phyloP scores from a whole-genome alignment of 2,888 invertebrate genomes.

The Parochlus steinenii region DNA sequence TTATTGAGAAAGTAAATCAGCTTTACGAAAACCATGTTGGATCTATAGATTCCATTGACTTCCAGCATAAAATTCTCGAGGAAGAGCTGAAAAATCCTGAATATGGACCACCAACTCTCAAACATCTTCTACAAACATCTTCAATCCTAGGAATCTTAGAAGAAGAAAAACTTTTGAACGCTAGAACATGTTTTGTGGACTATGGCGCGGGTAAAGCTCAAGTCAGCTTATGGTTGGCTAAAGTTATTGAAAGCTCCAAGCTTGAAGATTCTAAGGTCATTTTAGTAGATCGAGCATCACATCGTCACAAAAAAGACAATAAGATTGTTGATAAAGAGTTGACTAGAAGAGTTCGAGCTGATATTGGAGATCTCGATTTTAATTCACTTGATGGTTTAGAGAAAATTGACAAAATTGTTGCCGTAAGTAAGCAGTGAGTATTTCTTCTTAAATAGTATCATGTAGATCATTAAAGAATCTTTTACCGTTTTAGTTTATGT shows the following conservation, averaged over 20 bases:
- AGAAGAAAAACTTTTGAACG: conserved; percentile 37
- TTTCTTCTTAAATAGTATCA: background rate
- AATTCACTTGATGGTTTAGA: conserved; percentile 34
- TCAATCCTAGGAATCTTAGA: conserved; percentile 56
- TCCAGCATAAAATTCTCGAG: conserved; percentile 31
- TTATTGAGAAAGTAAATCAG: conserved; percentile 31
- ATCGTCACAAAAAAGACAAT: conserved; percentile 66
- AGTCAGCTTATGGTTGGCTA: conserved; percentile 59
- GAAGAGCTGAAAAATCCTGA: conserved; percentile 35
- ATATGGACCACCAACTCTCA: conserved; percentile 43
- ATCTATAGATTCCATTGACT: conserved; percentile 27
- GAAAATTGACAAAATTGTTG: background rate
- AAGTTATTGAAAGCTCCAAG: conserved; percentile 30
- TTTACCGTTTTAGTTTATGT: too few relatives aligned
- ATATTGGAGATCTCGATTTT: conserved; percentile 62
- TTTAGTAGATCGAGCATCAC: conserved; percentile 61
- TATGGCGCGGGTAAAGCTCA: conserved; percentile 85
- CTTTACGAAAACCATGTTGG: conserved; percentile 26
- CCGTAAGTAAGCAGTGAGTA: too few relatives aligned
- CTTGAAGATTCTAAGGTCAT: conserved; percentile 34
- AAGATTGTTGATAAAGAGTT: conserved; percentile 33
- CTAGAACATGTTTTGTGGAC: conserved; percentile 60
- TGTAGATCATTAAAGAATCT: too few relatives aligned
- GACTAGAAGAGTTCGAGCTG: conserved; percentile 53
- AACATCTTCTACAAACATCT: conserved; percentile 65